Base-by-base conservation (phyloP, 2,888 invertebrate species). In the Prosopocoilus inquinatus region DNA sequence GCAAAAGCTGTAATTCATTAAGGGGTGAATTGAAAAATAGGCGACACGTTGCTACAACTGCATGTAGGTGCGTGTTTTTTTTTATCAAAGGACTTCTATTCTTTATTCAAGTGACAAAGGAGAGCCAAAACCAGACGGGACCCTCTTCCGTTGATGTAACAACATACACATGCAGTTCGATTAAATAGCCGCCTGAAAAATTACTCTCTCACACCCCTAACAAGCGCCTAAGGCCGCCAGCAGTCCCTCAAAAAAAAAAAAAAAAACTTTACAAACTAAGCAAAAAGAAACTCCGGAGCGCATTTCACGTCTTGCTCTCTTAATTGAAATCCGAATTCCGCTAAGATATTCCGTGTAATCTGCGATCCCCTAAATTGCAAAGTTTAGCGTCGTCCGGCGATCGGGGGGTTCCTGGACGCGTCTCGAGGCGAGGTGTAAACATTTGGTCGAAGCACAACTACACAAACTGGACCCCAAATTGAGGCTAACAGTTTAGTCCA, bases 401-500 rank as follows among this genome's bases (percentile, higher is more conserved):
- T 28, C 20, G 20, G 20, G 20, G 20, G 20, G 5, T 4, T 28
- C 20, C 20, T 15, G 16, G 16, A 11, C 13, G 41, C 16, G 9
- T 15, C 12, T 9, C 41, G 15, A 9, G 13, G 15, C 41, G 41
- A 16, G 41, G 9, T 9, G 41, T 16, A 9, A 41, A 41, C 41
- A 15, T 41, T 16, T 7, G 20, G 20, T 41, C 12, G 15, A 9
- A n/a, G 16, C 41, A 41, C 13, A 41, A 41, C 41, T 9, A 15
- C 9, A 13, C 12, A 15, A 41, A 41, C 41, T 9, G 3, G 16
- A 41, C 41, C 41, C 41, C 41, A 11, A 11, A 41, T 41, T 41
- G 41, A 41, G 15, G 41, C 41, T 41, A 41, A 41, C 41, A 15
- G 41, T 41, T 41, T 9, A 41, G 41, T 41, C 11, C 41, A 41